Percentiles rank a stretch among this genome's conserved stretches.
Conservation (phyloP, 2,888 invertebrate genomes). For the Hesperia comma region DNA sequence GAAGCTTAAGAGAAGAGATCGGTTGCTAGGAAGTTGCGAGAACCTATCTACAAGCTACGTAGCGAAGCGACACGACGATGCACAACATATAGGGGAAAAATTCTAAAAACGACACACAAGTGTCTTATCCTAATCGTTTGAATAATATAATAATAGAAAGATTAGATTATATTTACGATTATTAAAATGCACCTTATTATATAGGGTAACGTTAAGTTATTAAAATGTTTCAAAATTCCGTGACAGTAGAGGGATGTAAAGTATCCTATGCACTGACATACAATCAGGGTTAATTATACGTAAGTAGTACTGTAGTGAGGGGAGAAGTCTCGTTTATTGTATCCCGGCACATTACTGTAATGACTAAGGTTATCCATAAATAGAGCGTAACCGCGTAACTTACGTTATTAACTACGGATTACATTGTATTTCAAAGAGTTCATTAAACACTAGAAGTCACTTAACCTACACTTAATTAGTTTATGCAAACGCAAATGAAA, state of each 20-base stretch:
- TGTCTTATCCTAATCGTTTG: conserved; percentile 74
- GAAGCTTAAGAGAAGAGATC: conserved; percentile 78
- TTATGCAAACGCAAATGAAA: conserved; percentile 74
- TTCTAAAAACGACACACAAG: conserved; percentile 73
- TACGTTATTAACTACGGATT: conserved; percentile 74
- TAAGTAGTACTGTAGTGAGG: conserved; percentile 18
- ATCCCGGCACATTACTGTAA: conserved; percentile 41
- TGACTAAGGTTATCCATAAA: conserved; percentile 58
- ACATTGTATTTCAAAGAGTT: conserved; percentile 72
- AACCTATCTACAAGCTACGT: conserved; percentile 79
- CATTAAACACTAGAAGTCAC: conserved; percentile 72
- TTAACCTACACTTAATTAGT: conserved; percentile 72
- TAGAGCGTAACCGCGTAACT: conserved; percentile 52
- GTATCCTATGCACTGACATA: conserved; percentile 43
- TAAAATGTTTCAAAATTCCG: conserved; percentile 65
- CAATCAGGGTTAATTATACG: conserved; percentile 39
- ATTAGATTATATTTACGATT: conserved; percentile 75
- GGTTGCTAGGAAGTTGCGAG: conserved; percentile 79
- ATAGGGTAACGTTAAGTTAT: conserved; percentile 62
- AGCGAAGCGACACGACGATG: conserved; percentile 76
- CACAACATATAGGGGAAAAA: conserved; percentile 79
- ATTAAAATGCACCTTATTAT: conserved; percentile 78
- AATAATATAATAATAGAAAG: conserved; percentile 64
- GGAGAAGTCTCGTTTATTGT: conserved; percentile 29
- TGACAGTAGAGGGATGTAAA: conserved; percentile 44